Evolutionary conservation across 2,113 vertebrate species (phyloP), one percentile per base, ranked within the genome.

Genomic region (Pyrgilauda ruficollis): DNA sequence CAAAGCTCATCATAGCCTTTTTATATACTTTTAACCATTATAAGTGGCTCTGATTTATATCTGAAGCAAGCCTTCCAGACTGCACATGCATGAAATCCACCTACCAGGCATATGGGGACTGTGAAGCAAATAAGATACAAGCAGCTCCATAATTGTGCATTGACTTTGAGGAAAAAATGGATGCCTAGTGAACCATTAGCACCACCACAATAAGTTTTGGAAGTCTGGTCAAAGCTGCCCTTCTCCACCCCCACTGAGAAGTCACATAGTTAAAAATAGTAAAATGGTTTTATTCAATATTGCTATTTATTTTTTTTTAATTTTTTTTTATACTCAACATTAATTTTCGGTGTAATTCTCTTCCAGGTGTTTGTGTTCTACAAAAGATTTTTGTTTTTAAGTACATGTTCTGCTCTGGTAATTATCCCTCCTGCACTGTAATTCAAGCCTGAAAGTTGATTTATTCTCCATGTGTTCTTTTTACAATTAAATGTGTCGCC

Each of bases 351-450:
- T 49, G 11, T 72, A 84, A 84, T 95, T 85, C 59, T 66, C 15
- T 94, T 90, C 31, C 70, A 87, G 87, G 55, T 96, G 90, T 94
- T 96, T 93, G 53, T 89, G 41, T 47, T 69, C n/a, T 82, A 82
- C 58, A 69, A 78, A 89, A 76, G 91, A 53, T 17, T 72, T 96
- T 92, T 94, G 67, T 92, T 95, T 76, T 62, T 80, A 84, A 87
- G 55, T 89, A 89, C 84, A 81, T 92, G 89, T 87, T 74, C 44
- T 95, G 79, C 93, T 91, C 43, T 1, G 6, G 84, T 85, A 95
- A 97, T 97, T 97, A 92, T 89, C 70, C 74, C 31, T 69, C 88
- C 86, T 93, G 84, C 91, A 72, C 70, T 94, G 37, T 93, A 94
- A 80, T 94, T 97, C 55, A 44, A 90, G 89, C 18, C 58, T 92